Evolutionary conservation across 2,113 vertebrate genomes (phyloP).

Genomic region (Alectura lathami): DNA sequence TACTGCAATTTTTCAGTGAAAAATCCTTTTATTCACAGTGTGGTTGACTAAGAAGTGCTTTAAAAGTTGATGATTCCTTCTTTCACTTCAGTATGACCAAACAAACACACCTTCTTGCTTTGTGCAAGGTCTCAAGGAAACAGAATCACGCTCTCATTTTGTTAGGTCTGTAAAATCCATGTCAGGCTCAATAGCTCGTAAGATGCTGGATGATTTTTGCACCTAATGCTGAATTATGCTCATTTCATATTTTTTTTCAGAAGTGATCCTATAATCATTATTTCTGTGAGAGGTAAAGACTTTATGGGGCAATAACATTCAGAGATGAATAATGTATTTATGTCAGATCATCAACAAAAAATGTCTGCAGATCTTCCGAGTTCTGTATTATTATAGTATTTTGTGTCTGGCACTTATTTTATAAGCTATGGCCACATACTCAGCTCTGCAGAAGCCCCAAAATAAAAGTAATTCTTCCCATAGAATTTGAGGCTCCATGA

Average conservation of each 20-base stretch:
- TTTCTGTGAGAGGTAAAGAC: slow-evolving; percentile 5
- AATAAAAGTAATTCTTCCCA: background rate
- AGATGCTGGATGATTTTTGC: background rate
- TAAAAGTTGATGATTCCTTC: background rate
- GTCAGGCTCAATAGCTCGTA: background rate
- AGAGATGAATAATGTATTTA: background rate
- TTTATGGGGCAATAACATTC: slow-evolving; percentile 29
- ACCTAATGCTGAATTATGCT: background rate
- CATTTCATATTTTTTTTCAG: slow-evolving; percentile 24
- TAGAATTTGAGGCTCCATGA: background rate
- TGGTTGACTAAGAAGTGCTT: background rate
- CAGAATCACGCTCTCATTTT: background rate
- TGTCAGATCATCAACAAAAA: background rate
- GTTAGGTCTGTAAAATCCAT: background rate
- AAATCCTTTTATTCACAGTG: background rate
- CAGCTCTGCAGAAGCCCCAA: background rate
- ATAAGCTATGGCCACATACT: background rate
- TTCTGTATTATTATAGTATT: background rate
- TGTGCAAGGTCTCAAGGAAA: background rate
- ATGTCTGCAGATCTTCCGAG: background rate
- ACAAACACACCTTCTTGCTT: background rate
- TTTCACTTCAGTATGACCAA: background rate
- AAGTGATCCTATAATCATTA: slow-evolving; percentile 3
- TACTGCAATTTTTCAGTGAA: background rate
- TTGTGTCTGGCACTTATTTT: background rate